Conservation (phyloP, 2,797 vertebrate genomes). For the Bucorvus abyssinicus region DNA sequence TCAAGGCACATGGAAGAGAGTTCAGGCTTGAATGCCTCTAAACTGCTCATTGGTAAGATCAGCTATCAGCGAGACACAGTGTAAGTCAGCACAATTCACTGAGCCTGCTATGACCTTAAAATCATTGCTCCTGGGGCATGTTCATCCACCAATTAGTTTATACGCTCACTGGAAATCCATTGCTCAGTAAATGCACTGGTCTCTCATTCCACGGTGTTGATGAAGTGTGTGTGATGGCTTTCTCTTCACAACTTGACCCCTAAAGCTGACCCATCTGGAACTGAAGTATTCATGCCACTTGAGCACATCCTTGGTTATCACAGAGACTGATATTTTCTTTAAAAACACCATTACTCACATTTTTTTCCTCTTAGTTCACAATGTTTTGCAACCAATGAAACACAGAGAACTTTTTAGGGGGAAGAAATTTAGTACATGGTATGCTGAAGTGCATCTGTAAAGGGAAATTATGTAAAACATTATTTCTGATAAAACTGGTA, state of each 20-base stretch:
- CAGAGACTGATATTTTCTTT: conserved; percentile 68
- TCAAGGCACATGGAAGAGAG: conserved; percentile 82
- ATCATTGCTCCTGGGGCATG: conserved; percentile 85
- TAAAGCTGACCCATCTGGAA: conserved; percentile 78
- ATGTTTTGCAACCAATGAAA: not conserved
- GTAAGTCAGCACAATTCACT: conserved; percentile 88
- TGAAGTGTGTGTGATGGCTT: conserved; percentile 85
- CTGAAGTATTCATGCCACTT: conserved; percentile 77
- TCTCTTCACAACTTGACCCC: conserved; percentile 82
- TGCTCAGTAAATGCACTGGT: conserved; percentile 77
- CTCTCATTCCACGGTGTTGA: conserved; percentile 85
- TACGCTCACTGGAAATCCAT: conserved; percentile 79
- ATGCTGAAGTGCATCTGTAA: not conserved
- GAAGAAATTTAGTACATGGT: not conserved
- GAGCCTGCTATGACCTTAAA: conserved; percentile 89
- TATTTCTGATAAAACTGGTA: not conserved
- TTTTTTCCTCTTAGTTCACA: conserved; percentile 31
- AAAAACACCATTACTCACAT: conserved; percentile 53
- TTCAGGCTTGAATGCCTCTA: conserved; percentile 85
- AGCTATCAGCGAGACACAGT: conserved; percentile 84
- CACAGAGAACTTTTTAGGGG: not conserved
- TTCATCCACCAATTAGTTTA: conserved; percentile 86
- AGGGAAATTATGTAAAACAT: not conserved
- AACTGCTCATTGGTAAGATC: conserved; percentile 86
- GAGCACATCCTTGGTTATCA: conserved; percentile 68